Base-by-base conservation (phyloP, 2,113 vertebrate genomes). In the Scopus umbretta region DNA sequence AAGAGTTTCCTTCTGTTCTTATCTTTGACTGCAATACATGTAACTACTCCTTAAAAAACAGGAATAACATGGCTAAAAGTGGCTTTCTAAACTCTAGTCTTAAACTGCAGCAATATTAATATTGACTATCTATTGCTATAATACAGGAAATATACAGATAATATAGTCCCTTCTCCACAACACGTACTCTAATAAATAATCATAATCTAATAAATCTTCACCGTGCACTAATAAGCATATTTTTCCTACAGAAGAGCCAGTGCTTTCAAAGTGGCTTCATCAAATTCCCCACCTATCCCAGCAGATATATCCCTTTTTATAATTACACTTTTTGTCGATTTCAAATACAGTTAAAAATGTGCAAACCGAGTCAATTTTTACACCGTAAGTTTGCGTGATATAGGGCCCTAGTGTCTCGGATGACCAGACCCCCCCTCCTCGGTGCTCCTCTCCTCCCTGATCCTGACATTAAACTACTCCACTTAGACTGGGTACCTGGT, bases 301-400 rank as follows among this genome's bases (percentile, higher is more conserved):
- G 94, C 80, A 96, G 94, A 97, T 96, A 91, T 88, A 97, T 95
- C 74, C 95, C 91, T 97, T 92, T 78, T 91, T 75, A 94, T 96
- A 97, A 97, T 96, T 96, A 79, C 80, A 63, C 76, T 52, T n/a
- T 81, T 85, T 86, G 93, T 97, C 95, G 70, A 97, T 97, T 96
- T 97, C 85, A 94, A 97, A 97, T 95, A 88, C 94, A 88, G 96
- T 97, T 96, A 96, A 97, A 97, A 97, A 97, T 91, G 94, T 97
- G 94, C 96, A 94, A 97, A 94, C 78, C 0, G 32, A 97, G 96
- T 96, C 95, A 91, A 96, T 97, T 97, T 96, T 96, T 96, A 76
- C 75, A 53, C 93, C 53, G 45, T 96, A 95, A 94, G 80, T 95
- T 96, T 73, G 61, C 9, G 81, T 97, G 97, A 97, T 97, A 96